Conservation (phyloP, 2,797 vertebrate species). For the Paedocypris micromegethes region DNA sequence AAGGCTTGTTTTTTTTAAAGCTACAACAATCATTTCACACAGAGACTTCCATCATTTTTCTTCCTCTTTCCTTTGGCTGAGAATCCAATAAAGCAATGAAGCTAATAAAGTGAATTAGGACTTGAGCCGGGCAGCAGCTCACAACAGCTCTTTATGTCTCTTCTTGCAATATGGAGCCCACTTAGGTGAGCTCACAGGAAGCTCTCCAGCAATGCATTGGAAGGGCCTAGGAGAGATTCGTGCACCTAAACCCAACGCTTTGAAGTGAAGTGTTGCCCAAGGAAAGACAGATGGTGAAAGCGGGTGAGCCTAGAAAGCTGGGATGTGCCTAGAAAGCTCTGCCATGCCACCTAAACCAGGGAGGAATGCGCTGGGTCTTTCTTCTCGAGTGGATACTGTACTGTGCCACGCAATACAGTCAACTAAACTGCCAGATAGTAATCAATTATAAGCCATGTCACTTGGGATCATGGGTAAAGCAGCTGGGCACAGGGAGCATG, state of each 20-base stretch:
- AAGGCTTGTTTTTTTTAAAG: constrained; percentile 19
- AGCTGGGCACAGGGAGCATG: constrained; percentile 86
- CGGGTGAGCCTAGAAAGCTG: constrained; percentile 10
- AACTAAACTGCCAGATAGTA: constrained; percentile 76
- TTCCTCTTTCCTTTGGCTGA: constrained; percentile 27
- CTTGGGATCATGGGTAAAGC: constrained; percentile 77
- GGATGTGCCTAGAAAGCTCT: constrained; percentile 32
- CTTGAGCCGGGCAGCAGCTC: constrained; percentile 37
- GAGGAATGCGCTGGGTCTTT: constrained; percentile 18
- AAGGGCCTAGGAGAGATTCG: constrained; percentile 36
- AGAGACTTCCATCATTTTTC: constrained; percentile 38
- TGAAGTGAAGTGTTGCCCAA: constrained; percentile 47
- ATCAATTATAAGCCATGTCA: constrained; percentile 88
- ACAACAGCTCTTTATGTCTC: constrained; percentile 47
- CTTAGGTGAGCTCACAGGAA: constrained; percentile 49
- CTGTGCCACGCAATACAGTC: constrained; percentile 72
- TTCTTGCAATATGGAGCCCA: constrained; percentile 15
- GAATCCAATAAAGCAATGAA: constrained; percentile 56
- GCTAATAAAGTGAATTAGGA: constrained; percentile 50
- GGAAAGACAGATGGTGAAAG: constrained; percentile 26
- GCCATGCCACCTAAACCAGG: constrained; percentile 8
- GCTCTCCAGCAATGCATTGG: constrained; percentile 34
- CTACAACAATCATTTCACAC: constrained; percentile 34
- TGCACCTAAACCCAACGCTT: constrained; percentile 33
- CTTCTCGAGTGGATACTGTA: constrained; percentile 57